Evolutionary conservation across 2,113 vertebrate species (phyloP).

Genomic region (Microcebus murinus): DNA sequence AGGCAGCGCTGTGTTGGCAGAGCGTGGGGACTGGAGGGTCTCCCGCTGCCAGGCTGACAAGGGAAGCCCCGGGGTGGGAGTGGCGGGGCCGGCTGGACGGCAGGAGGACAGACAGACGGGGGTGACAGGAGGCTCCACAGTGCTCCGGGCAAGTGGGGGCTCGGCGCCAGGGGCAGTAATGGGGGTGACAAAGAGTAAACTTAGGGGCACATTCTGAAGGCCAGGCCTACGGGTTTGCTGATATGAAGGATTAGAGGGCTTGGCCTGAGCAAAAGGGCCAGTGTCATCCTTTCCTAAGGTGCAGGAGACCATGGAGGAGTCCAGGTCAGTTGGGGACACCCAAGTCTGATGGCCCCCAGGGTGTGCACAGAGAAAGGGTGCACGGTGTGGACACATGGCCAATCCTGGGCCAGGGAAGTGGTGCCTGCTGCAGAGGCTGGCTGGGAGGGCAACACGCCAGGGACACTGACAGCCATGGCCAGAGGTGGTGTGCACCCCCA

Average conservation of each 20-base stretch:
- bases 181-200: neutral
- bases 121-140: neutral
- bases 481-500: neutral
- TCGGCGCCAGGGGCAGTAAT: no score
- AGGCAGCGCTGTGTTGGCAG: neutral
- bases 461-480: neutral
- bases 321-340: neutral
- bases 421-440: neutral
- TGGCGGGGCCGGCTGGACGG: neutral
- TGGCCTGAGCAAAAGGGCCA: neutral
- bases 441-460: accelerated
- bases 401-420: neutral
- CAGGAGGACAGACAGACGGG: neutral
- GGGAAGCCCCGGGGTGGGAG: neutral
- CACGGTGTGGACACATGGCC: accelerated
- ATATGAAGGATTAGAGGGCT: accelerated
- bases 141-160: neutral
- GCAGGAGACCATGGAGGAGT: neutral
- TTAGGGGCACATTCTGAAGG: neutral
- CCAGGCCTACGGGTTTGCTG: neutral
- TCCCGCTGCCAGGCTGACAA: neutral
- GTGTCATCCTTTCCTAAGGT: neutral
- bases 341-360: neutral
- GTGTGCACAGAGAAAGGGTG: neutral
- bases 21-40: no score